A percentile compares a stretch with the other conserved stretches of the same genome.
phyloP scores from a whole-genome alignment of 1,140 invertebrate genomes.

The Spodoptera litura region DNA sequence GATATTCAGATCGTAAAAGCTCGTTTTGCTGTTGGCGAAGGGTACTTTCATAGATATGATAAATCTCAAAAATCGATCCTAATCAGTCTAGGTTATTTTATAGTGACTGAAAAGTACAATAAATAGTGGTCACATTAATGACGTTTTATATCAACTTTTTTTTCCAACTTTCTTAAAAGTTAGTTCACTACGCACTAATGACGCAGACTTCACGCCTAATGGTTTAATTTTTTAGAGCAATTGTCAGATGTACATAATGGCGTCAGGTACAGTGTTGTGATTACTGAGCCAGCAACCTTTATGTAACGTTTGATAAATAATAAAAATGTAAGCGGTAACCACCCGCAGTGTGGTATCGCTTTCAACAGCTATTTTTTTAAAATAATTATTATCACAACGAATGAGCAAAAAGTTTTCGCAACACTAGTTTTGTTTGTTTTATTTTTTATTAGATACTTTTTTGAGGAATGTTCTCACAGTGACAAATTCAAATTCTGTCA shows the following conservation, averaged over 20 bases:
- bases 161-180: too few species aligned
- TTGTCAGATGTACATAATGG: slow-evolving; percentile 14
- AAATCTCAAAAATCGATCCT: too few species aligned
- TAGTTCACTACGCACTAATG: too few species aligned
- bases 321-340: slow-evolving; percentile 22
- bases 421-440: slow-evolving; percentile 1
- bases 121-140: too few species aligned
- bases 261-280: slow-evolving; percentile 3
- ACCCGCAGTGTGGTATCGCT: slow-evolving; percentile 38
- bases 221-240: slow-evolving; percentile 4
- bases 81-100: too few species aligned
- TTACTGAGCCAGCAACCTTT: slow-evolving; percentile 25
- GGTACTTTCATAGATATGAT: too few species aligned
- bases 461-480: neutral
- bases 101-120: too few species aligned
- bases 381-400: slow-evolving; percentile 5
- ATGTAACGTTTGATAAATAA: slow-evolving; percentile 31
- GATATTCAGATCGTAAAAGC: too few species aligned
- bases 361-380: neutral
- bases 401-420: slow-evolving; percentile 33
- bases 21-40: too few species aligned
- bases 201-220: too few species aligned
- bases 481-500: too few species aligned
- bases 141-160: neutral
- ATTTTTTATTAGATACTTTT: slow-evolving; percentile 23